Percentiles rank a stretch among this genome's conserved stretches.
phyloP scores from a whole-genome alignment of 23 tunicate species.

The Botrylloides violaceus region DNA sequence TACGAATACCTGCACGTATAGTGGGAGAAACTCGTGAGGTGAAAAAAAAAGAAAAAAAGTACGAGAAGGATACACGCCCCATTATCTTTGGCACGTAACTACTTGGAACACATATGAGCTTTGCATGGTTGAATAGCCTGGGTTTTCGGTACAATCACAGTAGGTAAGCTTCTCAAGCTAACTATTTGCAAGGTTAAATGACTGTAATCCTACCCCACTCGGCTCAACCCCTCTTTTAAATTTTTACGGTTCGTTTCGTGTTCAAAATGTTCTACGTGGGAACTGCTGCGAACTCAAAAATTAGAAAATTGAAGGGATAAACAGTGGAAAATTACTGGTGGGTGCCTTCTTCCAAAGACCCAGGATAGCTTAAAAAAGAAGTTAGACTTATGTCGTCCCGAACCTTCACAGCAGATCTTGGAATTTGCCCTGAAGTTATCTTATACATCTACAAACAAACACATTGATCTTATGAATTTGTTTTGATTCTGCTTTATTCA shows the following conservation, averaged over 20 bases:
- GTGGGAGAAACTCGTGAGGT: not conserved
- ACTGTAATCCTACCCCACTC: slow-evolving; percentile 23
- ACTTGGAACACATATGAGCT: not conserved
- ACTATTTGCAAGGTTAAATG: slow-evolving; percentile 2
- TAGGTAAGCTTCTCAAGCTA: not conserved
- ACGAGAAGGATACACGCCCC: not conserved
- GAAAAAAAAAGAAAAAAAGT: not conserved
- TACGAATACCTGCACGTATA: not conserved
- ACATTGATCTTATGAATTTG: not conserved
- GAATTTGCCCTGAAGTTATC: too few species aligned
- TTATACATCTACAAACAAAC: too few species aligned
- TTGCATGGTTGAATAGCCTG: slow-evolving; percentile 3
- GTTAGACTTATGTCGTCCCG: too few species aligned
- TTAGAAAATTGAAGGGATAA: not conserved
- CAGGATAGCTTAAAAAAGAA: too few species aligned
- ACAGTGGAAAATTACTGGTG: not conserved
- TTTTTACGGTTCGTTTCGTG: slow-evolving; percentile 12
- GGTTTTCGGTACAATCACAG: not conserved
- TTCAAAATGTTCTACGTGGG: not conserved
- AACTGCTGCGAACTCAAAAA: too few species aligned
- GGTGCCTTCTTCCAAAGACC: not conserved
- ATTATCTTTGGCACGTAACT: not conserved
- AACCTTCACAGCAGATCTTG: too few species aligned
- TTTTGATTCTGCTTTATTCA: not conserved
- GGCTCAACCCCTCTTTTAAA: slow-evolving; percentile 23